Conservation (phyloP, 2,113 vertebrate genomes). For the Nipponia nippon region DNA sequence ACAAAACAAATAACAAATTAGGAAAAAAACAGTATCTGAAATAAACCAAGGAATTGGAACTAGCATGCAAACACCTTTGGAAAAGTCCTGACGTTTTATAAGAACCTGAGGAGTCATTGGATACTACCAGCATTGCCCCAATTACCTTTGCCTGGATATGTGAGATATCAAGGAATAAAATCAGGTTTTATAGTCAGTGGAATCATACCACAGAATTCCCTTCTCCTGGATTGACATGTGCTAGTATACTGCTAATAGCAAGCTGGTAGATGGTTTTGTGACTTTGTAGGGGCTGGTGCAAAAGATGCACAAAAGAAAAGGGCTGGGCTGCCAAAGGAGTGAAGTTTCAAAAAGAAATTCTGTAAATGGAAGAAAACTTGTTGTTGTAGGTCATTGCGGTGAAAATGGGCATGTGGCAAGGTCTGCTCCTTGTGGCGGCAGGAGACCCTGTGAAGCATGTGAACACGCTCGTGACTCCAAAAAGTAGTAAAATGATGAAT, state of each 20-base stretch:
- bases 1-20: background rate
- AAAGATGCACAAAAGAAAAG: background rate
- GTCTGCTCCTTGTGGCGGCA: background rate
- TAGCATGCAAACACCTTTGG: background rate
- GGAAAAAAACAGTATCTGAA: background rate
- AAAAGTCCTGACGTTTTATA: background rate
- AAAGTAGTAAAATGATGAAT: background rate
- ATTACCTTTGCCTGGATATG: background rate
- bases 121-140: rapidly evolving
- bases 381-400: background rate
- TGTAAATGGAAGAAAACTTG: background rate
- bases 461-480: background rate
- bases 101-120: background rate
- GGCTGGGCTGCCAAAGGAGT: background rate
- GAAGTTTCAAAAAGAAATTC: background rate
- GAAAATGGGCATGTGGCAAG: background rate
- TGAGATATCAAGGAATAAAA: background rate
- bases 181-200: background rate
- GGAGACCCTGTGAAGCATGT: background rate
- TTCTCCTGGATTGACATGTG: background rate
- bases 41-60: background rate
- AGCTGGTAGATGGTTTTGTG: background rate
- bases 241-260: background rate
- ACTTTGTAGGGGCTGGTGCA: background rate
- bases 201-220: background rate